Evolutionary conservation across 2,113 vertebrate species (phyloP), one percentile per base, ranked within the genome.

Genomic region (Pionites leucogaster): DNA sequence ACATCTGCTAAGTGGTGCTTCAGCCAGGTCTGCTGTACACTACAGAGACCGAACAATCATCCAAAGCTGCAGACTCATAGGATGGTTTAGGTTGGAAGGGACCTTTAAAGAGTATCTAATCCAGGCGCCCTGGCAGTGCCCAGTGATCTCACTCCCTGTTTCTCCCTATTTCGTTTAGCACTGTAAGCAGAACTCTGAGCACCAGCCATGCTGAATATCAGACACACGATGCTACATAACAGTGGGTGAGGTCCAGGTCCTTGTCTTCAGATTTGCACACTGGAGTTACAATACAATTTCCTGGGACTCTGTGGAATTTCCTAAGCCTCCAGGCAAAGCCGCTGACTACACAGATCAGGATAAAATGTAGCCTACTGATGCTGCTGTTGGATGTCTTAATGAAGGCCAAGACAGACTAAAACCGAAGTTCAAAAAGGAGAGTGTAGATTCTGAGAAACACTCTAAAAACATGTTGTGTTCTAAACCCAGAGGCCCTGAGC

Each of bases 201-300:
- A 3, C 27, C 53, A 77, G 14, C 53, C 53, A 12, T 18, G 63
- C 77, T 83, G n/a, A n/a, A 2, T 17, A 9, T 41, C 33, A 41
- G n/a, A 44, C 25, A 6, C 37, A 35, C 41, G 12, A 24, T 33
- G 17, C 50, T 55, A 31, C 3, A 11, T 23, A 37, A 8, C 46
- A 10, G 1, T 28, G 27, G 25, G 8, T 46, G 31, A 83, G 11
- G 3, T 13, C 27, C 74, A 7, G 7, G 3, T 53, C n/a, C 49
- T 59, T 42, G 18, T 20, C n/a, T 65, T 52, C 55, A 87, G 42
- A 39, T 46, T 27, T 33, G 53, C 57, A 59, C 47, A 4, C 3
- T 0, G 0, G 11, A 80, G 20, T 7, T 29, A 7, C 3, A 47
- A 29, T 17, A 19, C 0, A 0, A 3, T 25, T 37, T 50, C 44